Base-by-base conservation (phyloP, 2,797 vertebrate genomes). In the Octomys mimax region DNA sequence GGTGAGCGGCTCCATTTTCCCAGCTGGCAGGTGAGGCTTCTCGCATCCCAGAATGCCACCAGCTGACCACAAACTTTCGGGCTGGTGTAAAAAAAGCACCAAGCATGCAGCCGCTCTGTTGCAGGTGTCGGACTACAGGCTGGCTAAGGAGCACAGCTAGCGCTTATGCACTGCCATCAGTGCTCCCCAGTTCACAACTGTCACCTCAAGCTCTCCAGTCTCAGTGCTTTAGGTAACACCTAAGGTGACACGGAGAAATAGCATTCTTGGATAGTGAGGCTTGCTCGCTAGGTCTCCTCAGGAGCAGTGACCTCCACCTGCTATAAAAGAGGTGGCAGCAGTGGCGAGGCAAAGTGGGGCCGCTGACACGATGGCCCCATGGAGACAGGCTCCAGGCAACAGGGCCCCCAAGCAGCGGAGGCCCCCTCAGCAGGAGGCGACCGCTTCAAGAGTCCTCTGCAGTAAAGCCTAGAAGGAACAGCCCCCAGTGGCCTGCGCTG, bases 1-100 rank as follows among this genome's bases (percentile, higher is more conserved):
- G 49, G 83, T 18, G 59, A 86, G 68, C 33, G 12, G 57, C 36
- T 57, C 52, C n/a, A 11, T 71, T 95, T 94, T 71, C 84, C 81
- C 13, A 28, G 16, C 46, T 70, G 81, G 66, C 71, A 42, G 64
- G 66, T 64, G 21, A 87, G 80, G 70, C 28, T 61, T 88, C 39
- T 83, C 19, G 16, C 12, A 68, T 49, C 36, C 82, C 75, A 28
- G 31, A 36, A 86, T 39, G 39, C 57, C 68, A 62, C 19, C 18
- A 57, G 87, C 82, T 77, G 52, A 71, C 46, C 31, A 73, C 36
- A 62, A 64, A 28, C 12, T 78, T 62, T 31, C 4, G 16, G 26
- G 10, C 13, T 42, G 71, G 22, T 11, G 36, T n/a, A 26, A 86
- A 92, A 75, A 82, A 1, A 24, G 0, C 26, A 64, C 77, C 33